Evolutionary conservation across 2,797 vertebrate species (phyloP).

Genomic region (Schizopygopsis pylzovi): DNA sequence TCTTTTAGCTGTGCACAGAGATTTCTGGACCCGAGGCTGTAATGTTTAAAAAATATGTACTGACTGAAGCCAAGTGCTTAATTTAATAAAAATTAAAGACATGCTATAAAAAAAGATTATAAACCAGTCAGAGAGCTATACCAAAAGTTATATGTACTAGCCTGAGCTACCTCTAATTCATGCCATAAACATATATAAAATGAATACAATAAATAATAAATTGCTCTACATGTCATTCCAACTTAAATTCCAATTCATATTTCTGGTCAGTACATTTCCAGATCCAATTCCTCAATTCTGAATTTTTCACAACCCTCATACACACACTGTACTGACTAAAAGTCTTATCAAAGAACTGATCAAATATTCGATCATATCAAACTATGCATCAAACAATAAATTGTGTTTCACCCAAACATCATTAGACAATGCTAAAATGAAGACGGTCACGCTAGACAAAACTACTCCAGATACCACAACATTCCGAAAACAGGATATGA

Average conservation of each 20-base stretch:
- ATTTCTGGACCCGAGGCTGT: conserved; percentile 27
- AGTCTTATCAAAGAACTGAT: not conserved
- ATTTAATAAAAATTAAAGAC: conserved; percentile 10
- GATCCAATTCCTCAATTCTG: not conserved
- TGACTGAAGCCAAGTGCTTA: not conserved
- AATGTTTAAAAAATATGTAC: not conserved
- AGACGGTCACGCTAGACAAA: not conserved
- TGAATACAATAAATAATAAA: not conserved
- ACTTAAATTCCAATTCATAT: not conserved
- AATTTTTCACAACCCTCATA: not conserved
- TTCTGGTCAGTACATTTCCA: not conserved
- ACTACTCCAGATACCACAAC: not conserved
- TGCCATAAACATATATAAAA: not conserved
- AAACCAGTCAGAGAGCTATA: not conserved
- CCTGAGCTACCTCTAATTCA: not conserved
- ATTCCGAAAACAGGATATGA: not conserved
- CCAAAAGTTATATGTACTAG: not conserved
- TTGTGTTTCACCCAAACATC: not conserved
- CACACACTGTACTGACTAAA: too few relatives aligned
- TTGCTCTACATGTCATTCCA: not conserved
- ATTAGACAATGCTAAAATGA: not conserved
- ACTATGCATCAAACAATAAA: not conserved
- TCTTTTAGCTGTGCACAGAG: conserved; percentile 38
- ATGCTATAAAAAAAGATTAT: not conserved
- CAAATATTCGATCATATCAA: not conserved